phyloP scores from a whole-genome alignment of 2,113 vertebrate species.

The Chunga burmeisteri region DNA sequence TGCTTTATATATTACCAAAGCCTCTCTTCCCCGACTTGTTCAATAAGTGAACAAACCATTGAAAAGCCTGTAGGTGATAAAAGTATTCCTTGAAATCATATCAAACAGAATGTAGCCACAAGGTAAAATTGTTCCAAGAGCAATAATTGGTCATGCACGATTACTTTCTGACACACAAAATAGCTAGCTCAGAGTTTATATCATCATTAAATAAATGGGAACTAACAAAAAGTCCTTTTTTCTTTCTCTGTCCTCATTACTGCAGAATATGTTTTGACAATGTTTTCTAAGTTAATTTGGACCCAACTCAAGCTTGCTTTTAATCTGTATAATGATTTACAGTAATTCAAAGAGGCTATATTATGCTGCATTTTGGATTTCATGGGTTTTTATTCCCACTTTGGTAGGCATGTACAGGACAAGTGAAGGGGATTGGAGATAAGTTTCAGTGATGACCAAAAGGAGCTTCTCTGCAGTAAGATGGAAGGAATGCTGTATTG shows the following conservation, averaged over 20 bases:
- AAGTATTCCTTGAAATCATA: constrained; percentile 11
- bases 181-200: not conserved
- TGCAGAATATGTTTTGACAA: not conserved
- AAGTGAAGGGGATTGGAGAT: not conserved
- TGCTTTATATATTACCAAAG: not conserved
- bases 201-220: constrained; percentile 45
- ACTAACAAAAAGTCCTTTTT: not conserved
- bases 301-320: not conserved
- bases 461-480: not conserved
- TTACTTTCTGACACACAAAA: constrained; percentile 24
- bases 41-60: not conserved
- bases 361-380: not conserved
- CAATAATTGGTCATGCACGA: not conserved
- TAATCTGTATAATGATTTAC: not conserved
- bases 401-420: not conserved
- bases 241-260: constrained; percentile 8
- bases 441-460: not conserved
- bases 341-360: not conserved
- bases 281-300: not conserved
- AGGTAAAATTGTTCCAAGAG: constrained; percentile 32
- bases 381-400: not conserved
- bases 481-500: not conserved
- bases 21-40: not conserved
- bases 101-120: constrained; percentile 26
- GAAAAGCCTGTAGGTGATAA: not conserved